Conservation (phyloP, 2,113 vertebrate species). For the Micromys minutus region DNA sequence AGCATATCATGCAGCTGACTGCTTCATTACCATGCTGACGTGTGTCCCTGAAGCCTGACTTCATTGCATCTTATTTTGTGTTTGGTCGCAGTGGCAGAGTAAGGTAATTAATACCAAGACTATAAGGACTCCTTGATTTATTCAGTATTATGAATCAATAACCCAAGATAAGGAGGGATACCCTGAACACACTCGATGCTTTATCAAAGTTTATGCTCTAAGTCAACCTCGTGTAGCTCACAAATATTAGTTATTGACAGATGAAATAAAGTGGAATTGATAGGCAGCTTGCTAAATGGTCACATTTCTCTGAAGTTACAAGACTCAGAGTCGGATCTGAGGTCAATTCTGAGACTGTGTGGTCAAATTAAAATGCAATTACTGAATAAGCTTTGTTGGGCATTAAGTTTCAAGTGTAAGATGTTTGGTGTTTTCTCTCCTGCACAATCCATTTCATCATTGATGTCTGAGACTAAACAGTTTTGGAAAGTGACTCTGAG, state of each 20-base stretch:
- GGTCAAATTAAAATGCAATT: slow-evolving; percentile 8
- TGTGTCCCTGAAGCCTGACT: background rate
- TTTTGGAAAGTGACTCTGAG: background rate
- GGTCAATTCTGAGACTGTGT: background rate
- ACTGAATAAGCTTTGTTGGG: background rate
- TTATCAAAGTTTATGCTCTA: background rate
- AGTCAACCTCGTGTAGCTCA: background rate
- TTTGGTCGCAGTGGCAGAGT: background rate
- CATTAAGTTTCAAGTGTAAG: slow-evolving; percentile 30
- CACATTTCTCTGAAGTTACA: background rate
- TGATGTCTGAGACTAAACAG: background rate
- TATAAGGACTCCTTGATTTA: background rate
- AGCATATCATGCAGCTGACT: background rate
- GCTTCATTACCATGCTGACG: too few species aligned
- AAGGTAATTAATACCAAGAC: background rate
- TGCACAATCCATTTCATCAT: background rate
- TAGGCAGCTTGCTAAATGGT: background rate
- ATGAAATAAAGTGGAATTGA: background rate
- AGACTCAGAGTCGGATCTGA: background rate
- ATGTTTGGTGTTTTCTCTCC: background rate
- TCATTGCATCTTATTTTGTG: background rate
- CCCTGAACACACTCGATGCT: background rate
- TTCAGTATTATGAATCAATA: background rate
- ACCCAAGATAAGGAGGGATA: background rate
- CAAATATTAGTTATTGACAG: background rate